Base-by-base conservation (phyloP, 2,888 invertebrate species). In the Apotomis betuletana region DNA sequence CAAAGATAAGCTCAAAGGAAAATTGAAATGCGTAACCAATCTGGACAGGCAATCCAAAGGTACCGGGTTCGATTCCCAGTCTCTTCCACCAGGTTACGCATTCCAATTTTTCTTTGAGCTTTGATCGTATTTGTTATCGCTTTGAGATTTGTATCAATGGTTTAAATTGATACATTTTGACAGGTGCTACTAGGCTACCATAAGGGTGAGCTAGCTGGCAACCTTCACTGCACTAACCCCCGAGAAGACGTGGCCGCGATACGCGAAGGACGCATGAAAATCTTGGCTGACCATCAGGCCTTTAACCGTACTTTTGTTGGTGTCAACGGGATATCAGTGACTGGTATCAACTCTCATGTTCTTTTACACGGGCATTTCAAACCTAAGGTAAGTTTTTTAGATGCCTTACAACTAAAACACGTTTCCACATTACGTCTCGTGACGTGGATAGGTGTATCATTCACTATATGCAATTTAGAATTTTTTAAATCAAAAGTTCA, bases 161-260 rank as follows among this genome's bases (percentile, higher is more conserved):
- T 27, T 27, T 27, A 27, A 27, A 27, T 41, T 41, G 41, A 41
- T 41, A 6, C 41, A 41, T 38, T 49, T 15, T 6, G 15, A 78
- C 94, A 87, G 87, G 80, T 87, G 0, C 73, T 87, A 10, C 89
- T 96, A 58, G 94, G 95, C 0, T 96, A 96, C 90, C 95, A 96
- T 81, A 90, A 91, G 49, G 95, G 95, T 0, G 77, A 89, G 6
- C 92, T 97, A 69, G 96, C 97, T 0, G 95, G 95, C 0, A 97
- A 96, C 84, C 89, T 97, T 41, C 95, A 97, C 83, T 96, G 90
- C 81, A 89, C 92, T 0, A 87, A 82, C 2, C 95, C 96, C 0
- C 87, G 94, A 3, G 84, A 86, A 57, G 93, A 91, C 44, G 80
- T 94, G 0, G 85, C 86, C 44, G 92, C 92, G 10, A 79, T 95